A percentile compares a stretch with the other conserved stretches of the same genome.
Conservation (phyloP, 2,113 vertebrate species). For the Nesoenas mayeri region DNA sequence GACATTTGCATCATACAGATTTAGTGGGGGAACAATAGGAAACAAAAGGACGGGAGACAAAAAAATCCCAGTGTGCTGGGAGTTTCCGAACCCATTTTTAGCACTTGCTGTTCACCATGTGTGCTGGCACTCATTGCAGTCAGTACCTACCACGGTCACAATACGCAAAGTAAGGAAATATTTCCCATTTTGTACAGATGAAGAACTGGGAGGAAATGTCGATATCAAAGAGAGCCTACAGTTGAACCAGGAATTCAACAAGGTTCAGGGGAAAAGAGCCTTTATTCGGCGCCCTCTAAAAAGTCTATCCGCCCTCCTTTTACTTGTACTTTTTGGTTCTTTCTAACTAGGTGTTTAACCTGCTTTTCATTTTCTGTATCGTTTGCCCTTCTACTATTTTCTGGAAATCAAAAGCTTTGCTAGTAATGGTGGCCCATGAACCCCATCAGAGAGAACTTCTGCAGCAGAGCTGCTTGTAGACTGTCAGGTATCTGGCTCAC, state of each 20-base stretch:
- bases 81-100: not conserved
- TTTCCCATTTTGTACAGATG: not conserved
- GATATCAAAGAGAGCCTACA: not conserved
- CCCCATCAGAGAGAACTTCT: not conserved
- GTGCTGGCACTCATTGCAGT: not conserved
- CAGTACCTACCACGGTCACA: not conserved
- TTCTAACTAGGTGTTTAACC: not conserved
- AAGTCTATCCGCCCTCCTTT: not conserved
- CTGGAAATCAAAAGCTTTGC: not conserved
- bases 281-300: not conserved
- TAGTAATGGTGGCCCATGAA: not conserved
- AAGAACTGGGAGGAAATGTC: not conserved
- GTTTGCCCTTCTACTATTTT: not conserved
- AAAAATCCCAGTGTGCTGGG: not conserved
- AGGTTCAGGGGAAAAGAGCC: not conserved
- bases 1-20: rapidly evolving
- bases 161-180: not conserved
- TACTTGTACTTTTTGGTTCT: not conserved
- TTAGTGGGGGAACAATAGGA: not conserved
- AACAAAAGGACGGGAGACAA: not conserved
- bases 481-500: not conserved
- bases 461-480: not conserved
- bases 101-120: not conserved
- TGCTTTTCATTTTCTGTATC: not conserved
- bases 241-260: not conserved